Evolutionary conservation across 1,140 invertebrate species (phyloP), one percentile per base, ranked within the genome.

Genomic region (Meloidogyne hapla): DNA sequence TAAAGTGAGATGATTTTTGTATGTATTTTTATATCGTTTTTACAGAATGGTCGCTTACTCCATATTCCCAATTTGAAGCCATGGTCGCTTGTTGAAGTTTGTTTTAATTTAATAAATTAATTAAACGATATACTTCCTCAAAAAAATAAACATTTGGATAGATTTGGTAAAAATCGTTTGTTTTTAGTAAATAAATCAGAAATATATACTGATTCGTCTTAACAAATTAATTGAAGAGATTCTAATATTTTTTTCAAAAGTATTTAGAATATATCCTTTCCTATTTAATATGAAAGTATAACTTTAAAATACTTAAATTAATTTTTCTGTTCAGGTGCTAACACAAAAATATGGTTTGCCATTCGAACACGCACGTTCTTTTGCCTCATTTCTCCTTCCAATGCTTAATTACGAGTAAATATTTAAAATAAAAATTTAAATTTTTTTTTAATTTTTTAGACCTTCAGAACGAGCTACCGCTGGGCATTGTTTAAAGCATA

Each of bases 311-410:
- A 26, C 5, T 13, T 62, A 21, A 21, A 15, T 26, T 21, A 1
- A 62, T 61, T 18, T 61, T 65, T 33, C 9, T 33, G 4, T 33
- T 33, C 33, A 94, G 83, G 94, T 98, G 69, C 89, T 98, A 42
- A 92, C 91, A 21, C 94, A 98, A 86, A 97, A 98, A 87, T 98
- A 98, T 89, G 92, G 95, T 83, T 98, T 95, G 95, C 90, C 91
- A 80, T 89, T 91, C 40, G 90, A 91, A 74, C 92, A 94, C 84
- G 96, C 95, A 9, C 91, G 91, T 82, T 92, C 92, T 77, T 97
- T 98, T 90, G 91, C 93, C 42, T 92, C 93, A 84, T 98, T 98
- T 89, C 90, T 98, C 75, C 91, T 92, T 80, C 95, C 94, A 66
- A 98, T 98, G 95, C 90, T 98, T 81, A 91, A 93, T 80, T 97